phyloP scores from a whole-genome alignment of 1,140 invertebrate species.

The Zaprionus nigranus region DNA sequence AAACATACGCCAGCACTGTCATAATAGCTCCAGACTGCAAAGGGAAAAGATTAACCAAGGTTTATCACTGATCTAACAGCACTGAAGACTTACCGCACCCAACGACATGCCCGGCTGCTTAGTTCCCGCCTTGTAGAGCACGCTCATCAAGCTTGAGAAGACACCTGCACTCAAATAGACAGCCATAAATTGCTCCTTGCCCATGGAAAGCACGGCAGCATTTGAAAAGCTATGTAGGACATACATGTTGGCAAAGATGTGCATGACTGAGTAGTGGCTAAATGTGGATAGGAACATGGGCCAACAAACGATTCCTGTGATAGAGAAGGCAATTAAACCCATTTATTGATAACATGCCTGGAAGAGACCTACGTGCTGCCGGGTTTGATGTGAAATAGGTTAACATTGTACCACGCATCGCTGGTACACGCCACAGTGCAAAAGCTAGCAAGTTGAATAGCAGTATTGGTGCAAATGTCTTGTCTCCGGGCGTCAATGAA shows the following conservation, averaged over 20 bases:
- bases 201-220: slow-evolving; percentile 90
- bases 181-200: slow-evolving; percentile 96
- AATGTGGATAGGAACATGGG: slow-evolving; percentile 97
- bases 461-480: slow-evolving; percentile 92
- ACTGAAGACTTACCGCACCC: slow-evolving; percentile 90
- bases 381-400: slow-evolving; percentile 95
- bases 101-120: slow-evolving; percentile 90
- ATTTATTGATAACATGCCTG: slow-evolving; percentile 17
- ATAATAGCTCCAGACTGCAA: slow-evolving; percentile 97
- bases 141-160: slow-evolving; percentile 94
- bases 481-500: slow-evolving; percentile 89
- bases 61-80: not conserved
- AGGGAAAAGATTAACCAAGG: slow-evolving; percentile 53
- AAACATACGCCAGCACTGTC: slow-evolving; percentile 94
- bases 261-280: slow-evolving; percentile 94
- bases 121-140: slow-evolving; percentile 90
- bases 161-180: slow-evolving; percentile 96
- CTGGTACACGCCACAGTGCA: slow-evolving; percentile 91
- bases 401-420: slow-evolving; percentile 90
- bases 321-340: slow-evolving; percentile 12
- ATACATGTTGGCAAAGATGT: slow-evolving; percentile 97
- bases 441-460: slow-evolving; percentile 92
- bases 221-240: slow-evolving; percentile 93
- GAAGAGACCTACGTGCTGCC: slow-evolving; percentile 87
- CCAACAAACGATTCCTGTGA: slow-evolving; percentile 89